Conservation (phyloP, 2,797 vertebrate species). For the Channa striata region DNA sequence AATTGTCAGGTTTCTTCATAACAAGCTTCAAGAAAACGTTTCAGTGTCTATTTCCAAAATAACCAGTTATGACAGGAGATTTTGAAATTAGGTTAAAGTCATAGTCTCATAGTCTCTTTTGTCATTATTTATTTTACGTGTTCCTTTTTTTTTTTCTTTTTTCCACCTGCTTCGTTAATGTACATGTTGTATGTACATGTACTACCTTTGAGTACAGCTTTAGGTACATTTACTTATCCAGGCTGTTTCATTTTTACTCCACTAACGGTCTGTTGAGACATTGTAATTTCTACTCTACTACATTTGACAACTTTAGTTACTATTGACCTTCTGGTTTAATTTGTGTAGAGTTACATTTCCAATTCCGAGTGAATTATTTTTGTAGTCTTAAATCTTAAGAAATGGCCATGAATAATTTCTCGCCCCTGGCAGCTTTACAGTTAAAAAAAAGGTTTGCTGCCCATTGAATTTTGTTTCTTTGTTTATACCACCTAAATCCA, state of each 20-base stretch:
- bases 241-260: background rate
- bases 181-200: constrained; percentile 2
- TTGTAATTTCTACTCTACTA: background rate
- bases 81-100: too few species aligned
- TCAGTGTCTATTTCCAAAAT: too few species aligned
- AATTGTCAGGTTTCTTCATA: background rate
- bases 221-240: background rate
- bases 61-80: too few species aligned
- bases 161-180: background rate
- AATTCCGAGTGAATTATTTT: background rate
- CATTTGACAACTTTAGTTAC: background rate
- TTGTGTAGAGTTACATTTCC: too few species aligned
- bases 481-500: background rate
- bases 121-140: too few species aligned
- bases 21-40: too few species aligned
- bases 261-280: background rate
- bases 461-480: background rate
- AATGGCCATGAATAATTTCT: background rate
- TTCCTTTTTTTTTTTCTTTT: background rate
- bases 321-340: background rate
- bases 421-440: too few species aligned
- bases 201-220: background rate
- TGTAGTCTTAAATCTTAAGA: background rate
- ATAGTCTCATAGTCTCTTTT: too few species aligned
- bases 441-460: too few species aligned